phyloP scores from a whole-genome alignment of 30 jellyfish, hydroid and myxozoan species.

The Aurelia sp. region DNA sequence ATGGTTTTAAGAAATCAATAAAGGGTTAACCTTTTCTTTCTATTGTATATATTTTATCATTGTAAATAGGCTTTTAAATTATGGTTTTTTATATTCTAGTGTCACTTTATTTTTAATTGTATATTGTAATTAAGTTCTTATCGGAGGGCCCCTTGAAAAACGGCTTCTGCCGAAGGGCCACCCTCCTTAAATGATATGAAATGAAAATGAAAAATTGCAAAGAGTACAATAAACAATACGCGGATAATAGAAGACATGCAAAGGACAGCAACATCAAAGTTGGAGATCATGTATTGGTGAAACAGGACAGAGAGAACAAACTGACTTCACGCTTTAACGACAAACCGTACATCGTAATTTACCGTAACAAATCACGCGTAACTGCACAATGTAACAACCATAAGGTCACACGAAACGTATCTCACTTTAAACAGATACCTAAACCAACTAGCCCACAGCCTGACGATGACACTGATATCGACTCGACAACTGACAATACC shows the following conservation, averaged over 20 bases:
- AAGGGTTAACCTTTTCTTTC: too few species aligned
- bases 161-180: too few species aligned
- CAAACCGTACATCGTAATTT: slow-evolving; percentile 9
- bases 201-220: too few species aligned
- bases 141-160: too few species aligned
- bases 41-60: too few species aligned
- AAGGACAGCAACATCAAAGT: slow-evolving; percentile 14
- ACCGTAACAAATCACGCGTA: slow-evolving; percentile 24
- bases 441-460: background rate
- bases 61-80: too few species aligned
- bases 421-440: slow-evolving; percentile 3
- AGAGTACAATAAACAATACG: slow-evolving; percentile 28
- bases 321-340: background rate
- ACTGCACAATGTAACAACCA: slow-evolving; percentile 41
- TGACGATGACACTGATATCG: background rate
- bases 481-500: background rate
- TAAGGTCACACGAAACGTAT: slow-evolving; percentile 32
- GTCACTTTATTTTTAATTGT: too few species aligned
- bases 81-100: too few species aligned
- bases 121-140: too few species aligned
- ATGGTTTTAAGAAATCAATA: too few species aligned
- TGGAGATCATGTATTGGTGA: slow-evolving; percentile 28
- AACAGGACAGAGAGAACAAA: slow-evolving; percentile 34
- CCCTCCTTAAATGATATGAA: too few species aligned
- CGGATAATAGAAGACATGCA: slow-evolving; percentile 19